phyloP scores from a whole-genome alignment of 2,113 vertebrate genomes.

The Malaclemys terrapin region DNA sequence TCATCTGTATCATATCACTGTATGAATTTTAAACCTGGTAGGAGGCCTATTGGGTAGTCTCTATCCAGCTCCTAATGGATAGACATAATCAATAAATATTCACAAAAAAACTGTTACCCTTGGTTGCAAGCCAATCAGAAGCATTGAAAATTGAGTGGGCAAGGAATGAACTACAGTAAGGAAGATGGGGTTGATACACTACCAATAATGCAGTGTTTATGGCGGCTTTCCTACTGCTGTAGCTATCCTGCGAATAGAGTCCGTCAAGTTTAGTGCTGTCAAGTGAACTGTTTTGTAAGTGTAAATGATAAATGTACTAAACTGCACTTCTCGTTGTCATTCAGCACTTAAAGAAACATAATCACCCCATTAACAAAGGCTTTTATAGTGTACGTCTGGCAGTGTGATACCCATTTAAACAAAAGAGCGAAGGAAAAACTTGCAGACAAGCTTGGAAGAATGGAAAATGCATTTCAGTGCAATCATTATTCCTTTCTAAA shows the following conservation, averaged over 20 bases:
- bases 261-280: not conserved
- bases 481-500: conserved; percentile 23
- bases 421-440: not conserved
- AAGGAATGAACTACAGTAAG: not conserved
- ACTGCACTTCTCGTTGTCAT: conserved; percentile 30
- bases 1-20: not conserved
- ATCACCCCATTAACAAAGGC: not conserved
- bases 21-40: not conserved
- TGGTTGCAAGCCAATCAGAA: not conserved
- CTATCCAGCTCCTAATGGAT: not conserved
- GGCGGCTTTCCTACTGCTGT: not conserved
- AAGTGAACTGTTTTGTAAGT: conserved; percentile 18
- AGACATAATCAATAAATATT: not conserved
- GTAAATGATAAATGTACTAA: conserved; percentile 19
- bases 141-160: not conserved
- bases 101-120: not conserved
- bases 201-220: not conserved
- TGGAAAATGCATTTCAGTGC: not conserved
- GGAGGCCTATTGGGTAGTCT: not conserved
- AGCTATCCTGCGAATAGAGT: not conserved
- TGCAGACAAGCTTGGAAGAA: not conserved
- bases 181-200: not conserved
- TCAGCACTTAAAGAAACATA: conserved; percentile 33
- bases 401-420: not conserved
- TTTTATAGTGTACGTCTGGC: not conserved